These are phyloP conservation scores for Trissolcus brochymenae DNA, from an alignment of 2,888 invertebrate species.

Conservation along the genomic window DNA sequence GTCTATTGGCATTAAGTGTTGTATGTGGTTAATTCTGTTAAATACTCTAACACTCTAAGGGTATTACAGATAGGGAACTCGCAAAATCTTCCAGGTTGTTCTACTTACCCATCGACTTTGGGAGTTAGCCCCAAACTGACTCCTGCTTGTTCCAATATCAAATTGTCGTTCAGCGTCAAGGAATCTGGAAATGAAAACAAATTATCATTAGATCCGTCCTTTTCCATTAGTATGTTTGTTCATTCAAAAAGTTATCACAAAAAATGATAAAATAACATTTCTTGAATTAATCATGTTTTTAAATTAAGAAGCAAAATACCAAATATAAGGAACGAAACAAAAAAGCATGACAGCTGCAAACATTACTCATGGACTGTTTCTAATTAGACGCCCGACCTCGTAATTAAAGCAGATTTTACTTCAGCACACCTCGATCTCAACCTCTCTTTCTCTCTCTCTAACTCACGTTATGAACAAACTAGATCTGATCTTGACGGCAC, in stretches of 20 bases:
- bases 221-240: too few species aligned
- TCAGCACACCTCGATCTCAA: slow-evolving; percentile 47
- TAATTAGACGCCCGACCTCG: slow-evolving; percentile 64
- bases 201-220: too few species aligned
- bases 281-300: slow-evolving; percentile 35
- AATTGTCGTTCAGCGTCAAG: too few species aligned
- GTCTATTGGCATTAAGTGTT: too few species aligned
- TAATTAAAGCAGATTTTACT: slow-evolving; percentile 65
- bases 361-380: slow-evolving; percentile 60
- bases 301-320: slow-evolving; percentile 57
- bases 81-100: slow-evolving; percentile 13
- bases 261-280: background rate
- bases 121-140: too few species aligned
- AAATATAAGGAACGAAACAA: slow-evolving; percentile 59
- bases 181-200: too few species aligned
- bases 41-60: slow-evolving; percentile 6
- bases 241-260: too few species aligned
- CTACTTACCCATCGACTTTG: too few species aligned
- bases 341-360: slow-evolving; percentile 52
- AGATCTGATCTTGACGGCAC: slow-evolving; percentile 55
- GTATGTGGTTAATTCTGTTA: slow-evolving; percentile 1
- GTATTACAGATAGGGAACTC: background rate
- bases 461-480: slow-evolving; percentile 36
- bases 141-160: too few species aligned
- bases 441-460: slow-evolving; percentile 44